A percentile compares a stretch with the other conserved stretches of the same genome.
Conservation (phyloP, 2,888 invertebrate genomes). For the Pristionchus arcanus region DNA sequence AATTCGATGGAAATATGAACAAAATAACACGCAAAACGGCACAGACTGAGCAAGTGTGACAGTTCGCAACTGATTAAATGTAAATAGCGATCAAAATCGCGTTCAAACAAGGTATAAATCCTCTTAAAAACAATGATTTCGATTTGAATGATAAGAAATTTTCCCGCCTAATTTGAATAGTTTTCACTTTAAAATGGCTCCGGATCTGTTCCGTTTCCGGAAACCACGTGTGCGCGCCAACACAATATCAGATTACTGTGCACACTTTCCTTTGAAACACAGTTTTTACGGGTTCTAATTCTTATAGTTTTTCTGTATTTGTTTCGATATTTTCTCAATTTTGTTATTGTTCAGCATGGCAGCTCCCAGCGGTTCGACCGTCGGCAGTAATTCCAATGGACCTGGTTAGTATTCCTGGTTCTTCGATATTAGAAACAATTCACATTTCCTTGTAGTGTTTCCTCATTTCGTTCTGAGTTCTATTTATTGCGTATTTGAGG, state of each 20-base stretch:
- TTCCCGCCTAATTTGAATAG: too few relatives aligned
- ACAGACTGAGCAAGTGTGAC: too few relatives aligned
- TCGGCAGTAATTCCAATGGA: not conserved
- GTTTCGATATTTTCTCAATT: not conserved
- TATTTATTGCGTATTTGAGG: not conserved
- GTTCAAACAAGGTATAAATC: too few relatives aligned
- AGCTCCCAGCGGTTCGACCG: not conserved
- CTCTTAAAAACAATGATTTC: too few relatives aligned
- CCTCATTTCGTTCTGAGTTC: not conserved
- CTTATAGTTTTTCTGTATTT: not conserved
- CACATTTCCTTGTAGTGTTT: not conserved
- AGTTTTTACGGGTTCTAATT: not conserved
- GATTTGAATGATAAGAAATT: too few relatives aligned
- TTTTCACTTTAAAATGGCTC: too few relatives aligned
- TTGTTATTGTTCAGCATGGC: conserved; percentile 4
- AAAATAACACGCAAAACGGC: too few relatives aligned
- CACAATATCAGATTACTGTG: not conserved
- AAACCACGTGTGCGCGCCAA: not conserved
- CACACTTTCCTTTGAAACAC: not conserved
- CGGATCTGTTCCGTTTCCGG: too few relatives aligned
- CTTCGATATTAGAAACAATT: not conserved
- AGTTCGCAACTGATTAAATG: too few relatives aligned
- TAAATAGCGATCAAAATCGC: too few relatives aligned
- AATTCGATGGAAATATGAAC: too few relatives aligned
- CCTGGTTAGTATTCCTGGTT: not conserved